These are phyloP conservation scores for Neotoxoptera formosana DNA, from an alignment of 1,140 invertebrate species.

Conservation along the genomic window DNA sequence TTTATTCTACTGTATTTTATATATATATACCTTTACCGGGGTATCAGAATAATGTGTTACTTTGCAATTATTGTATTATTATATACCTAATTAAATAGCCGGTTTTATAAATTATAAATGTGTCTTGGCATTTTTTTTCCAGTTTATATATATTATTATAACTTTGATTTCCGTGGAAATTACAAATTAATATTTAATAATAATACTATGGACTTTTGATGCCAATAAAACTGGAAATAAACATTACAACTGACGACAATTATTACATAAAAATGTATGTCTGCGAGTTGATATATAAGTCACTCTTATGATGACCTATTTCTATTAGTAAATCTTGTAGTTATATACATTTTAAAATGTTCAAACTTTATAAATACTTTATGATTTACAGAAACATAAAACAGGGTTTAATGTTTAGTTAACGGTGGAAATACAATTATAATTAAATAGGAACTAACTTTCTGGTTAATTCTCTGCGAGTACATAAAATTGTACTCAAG, in stretches of 20 bases:
- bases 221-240: not conserved
- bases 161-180: not conserved
- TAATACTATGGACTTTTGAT: not conserved
- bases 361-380: constrained; percentile 35
- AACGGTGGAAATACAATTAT: constrained; percentile 13
- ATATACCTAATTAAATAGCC: too few relatives aligned
- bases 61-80: too few relatives aligned
- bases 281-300: not conserved
- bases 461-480: not conserved
- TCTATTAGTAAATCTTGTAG: not conserved
- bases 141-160: not conserved
- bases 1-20: too few relatives aligned
- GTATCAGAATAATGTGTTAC: too few relatives aligned
- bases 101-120: not conserved
- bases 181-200: not conserved
- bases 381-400: constrained; percentile 42
- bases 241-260: not conserved
- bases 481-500: constrained; percentile 23
- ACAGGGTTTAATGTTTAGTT: constrained; percentile 1
- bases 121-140: not conserved
- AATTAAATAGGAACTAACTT: constrained; percentile 38
- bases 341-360: not conserved
- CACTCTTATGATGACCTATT: not conserved
- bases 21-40: too few relatives aligned
- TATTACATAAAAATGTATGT: not conserved